Base-by-base conservation (phyloP, 2,113 vertebrate species). In the Grallaria varia region DNA sequence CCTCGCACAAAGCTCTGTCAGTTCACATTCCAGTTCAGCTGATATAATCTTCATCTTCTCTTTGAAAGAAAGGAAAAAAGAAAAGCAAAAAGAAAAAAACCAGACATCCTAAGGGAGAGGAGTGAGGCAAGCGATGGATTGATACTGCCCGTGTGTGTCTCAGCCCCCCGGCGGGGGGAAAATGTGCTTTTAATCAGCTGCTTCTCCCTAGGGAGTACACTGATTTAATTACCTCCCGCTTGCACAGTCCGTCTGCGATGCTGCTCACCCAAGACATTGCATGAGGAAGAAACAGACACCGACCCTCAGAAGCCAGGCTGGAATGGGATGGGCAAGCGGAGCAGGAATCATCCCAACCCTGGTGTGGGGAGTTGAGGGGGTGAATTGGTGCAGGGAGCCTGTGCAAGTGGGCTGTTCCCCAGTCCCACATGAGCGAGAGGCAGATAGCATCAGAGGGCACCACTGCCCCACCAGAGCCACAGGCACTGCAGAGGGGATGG, bases 161-260 rank as follows among this genome's bases (percentile, higher is more conserved):
- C 87, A 92, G 52, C 78, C 75, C 89, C 81, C 58, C 73, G 0
- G 69, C 5, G 0, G 40, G 59, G 84, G 83, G 69, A 92, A 92
- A 96, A 95, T 96, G 77, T 95, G 95, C 71, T 94, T 86, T 90
- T 96, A 94, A 97, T 96, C 95, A 97, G 85, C 67, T 5, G 1
- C 22, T 27, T 33, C 39, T 42, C 56, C 55, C 42, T 7, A 0
- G 82, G 77, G 87, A 96, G 94, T 92, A 92, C 0, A 1, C 47
- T 96, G 89, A 95, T 95, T 95, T 96, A 94, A 97, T 97, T 97
- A 95, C 77, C 15, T 91, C 95, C 95, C 68, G 71, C 89, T 89
- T 47, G 63, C 84, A 84, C 35, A 72, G 93, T 84, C 66, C 10
- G 0, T 33, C 72, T 83, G 47, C 1, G 2, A 71, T 31, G 64